phyloP scores from a whole-genome alignment of 2,888 invertebrate genomes.

The Psylliodes chrysocephalus region DNA sequence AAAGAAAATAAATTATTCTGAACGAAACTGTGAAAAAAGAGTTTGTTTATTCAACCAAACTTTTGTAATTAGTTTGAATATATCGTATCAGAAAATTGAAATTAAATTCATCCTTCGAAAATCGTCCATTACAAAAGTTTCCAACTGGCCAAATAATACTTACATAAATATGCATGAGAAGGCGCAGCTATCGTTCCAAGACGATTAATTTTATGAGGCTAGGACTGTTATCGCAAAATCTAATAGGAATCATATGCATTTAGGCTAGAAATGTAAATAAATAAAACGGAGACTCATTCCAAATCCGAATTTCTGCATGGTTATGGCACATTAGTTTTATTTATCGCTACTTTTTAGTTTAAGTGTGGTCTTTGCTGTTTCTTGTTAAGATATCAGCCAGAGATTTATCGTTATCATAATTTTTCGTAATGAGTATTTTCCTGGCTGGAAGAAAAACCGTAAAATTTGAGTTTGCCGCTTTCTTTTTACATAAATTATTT shows the following conservation, averaged over 20 bases:
- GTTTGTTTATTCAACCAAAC: too few species aligned
- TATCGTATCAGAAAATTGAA: neutral
- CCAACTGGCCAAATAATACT: constrained; percentile 37
- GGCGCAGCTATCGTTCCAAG: constrained; percentile 24
- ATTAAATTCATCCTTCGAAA: constrained; percentile 18
- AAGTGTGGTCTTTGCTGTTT: constrained; percentile 19
- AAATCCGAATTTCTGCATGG: constrained; percentile 26
- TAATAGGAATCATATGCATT: constrained; percentile 34
- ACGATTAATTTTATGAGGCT: constrained; percentile 32
- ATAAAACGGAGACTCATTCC: constrained; percentile 16
- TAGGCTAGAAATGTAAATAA: constrained; percentile 29
- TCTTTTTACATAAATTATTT: neutral
- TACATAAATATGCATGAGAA: constrained; percentile 44
- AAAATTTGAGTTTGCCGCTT: neutral
- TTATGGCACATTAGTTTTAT: constrained; percentile 27
- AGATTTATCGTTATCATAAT: constrained; percentile 10
- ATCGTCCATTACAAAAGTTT: constrained; percentile 22
- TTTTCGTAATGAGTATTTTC: constrained; percentile 12
- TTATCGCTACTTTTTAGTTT: constrained; percentile 25
- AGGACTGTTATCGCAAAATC: constrained; percentile 25
- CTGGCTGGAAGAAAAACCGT: neutral
- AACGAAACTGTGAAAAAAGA: too few species aligned
- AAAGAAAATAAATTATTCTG: too few species aligned
- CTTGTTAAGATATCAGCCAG: constrained; percentile 7
- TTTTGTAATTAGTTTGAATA: too few species aligned